phyloP scores from a whole-genome alignment of 2,797 vertebrate species.

The Austrolebias charrua region DNA sequence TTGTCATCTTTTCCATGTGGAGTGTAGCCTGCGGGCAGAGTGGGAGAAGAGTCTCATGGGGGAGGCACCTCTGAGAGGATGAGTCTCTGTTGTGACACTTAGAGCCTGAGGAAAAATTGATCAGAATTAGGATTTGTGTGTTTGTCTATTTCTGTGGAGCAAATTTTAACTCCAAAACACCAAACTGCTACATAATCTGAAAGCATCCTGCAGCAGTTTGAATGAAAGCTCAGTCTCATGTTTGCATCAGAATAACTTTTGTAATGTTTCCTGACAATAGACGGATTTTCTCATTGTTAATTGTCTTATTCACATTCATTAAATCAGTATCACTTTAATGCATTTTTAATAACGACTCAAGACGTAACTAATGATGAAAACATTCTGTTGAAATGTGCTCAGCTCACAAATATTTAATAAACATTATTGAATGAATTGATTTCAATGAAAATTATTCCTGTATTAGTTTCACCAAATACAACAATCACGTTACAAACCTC shows the following conservation, averaged over 20 bases:
- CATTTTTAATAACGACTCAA: no score
- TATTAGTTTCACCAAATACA: no score
- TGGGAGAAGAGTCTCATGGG: slow-evolving; percentile 48
- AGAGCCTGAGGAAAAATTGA: slow-evolving; percentile 25
- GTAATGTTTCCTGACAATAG: no score
- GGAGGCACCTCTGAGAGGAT: slow-evolving; percentile 29
- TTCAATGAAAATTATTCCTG: no score
- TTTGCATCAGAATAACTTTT: not conserved
- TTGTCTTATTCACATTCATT: no score
- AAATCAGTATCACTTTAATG: no score
- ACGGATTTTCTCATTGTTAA: no score
- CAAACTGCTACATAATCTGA: not conserved
- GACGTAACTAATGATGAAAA: no score
- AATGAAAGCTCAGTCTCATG: not conserved
- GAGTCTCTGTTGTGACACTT: slow-evolving; percentile 40
- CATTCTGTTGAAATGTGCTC: no score
- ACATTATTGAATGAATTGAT: no score
- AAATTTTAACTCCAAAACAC: slow-evolving; percentile 17
- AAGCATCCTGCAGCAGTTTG: not conserved
- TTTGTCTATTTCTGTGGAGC: slow-evolving; percentile 13
- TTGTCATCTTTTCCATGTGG: slow-evolving; percentile 38
- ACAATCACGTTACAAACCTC: no score
- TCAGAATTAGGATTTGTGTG: slow-evolving; percentile 34
- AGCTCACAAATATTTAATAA: no score
- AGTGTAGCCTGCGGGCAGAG: slow-evolving; percentile 40